Percentiles rank a stretch among this genome's conserved stretches.
These are phyloP conservation scores for Steromphala cineraria DNA, from an alignment of 2,888 invertebrate species.

Conservation along the genomic window DNA sequence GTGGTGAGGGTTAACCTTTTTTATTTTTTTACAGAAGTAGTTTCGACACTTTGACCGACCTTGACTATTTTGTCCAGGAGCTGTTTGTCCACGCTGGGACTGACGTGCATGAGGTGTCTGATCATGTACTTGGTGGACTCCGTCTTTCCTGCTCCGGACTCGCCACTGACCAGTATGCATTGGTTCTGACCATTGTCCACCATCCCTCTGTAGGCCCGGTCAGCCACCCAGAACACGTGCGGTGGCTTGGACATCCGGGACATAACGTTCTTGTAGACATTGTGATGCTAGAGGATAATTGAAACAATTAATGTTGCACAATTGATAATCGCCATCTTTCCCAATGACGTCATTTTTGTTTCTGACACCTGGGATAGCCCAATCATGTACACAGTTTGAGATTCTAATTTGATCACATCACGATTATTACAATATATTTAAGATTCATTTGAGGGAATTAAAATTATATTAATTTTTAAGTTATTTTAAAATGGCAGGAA, in stretches of 20 bases:
- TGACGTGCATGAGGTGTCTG: conserved; percentile 64
- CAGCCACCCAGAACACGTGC: conserved; percentile 60
- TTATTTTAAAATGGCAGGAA: no score
- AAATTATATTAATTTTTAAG: no score
- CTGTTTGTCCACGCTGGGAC: conserved; percentile 52
- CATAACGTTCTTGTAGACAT: conserved; percentile 46
- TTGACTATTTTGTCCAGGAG: conserved; percentile 69
- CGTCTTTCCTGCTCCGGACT: conserved; percentile 70
- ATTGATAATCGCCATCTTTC: no score
- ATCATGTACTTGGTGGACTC: conserved; percentile 69
- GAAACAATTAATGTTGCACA: no score
- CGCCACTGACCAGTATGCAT: conserved; percentile 68
- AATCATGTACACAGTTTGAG: no score
- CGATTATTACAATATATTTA: no score
- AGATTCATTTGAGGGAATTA: no score
- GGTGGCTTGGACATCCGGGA: conserved; percentile 48
- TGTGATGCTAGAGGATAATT: conserved; percentile 46
- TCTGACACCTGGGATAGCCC: no score
- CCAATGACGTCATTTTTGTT: no score
- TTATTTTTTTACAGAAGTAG: neutral
- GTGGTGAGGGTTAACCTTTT: no score
- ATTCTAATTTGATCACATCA: no score
- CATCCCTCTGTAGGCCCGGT: conserved; percentile 52
- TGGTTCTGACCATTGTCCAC: conserved; percentile 54
- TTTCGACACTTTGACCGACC: conserved; percentile 41